phyloP scores from a whole-genome alignment of 2,888 invertebrate genomes.

The Drosophila heteroneura region DNA sequence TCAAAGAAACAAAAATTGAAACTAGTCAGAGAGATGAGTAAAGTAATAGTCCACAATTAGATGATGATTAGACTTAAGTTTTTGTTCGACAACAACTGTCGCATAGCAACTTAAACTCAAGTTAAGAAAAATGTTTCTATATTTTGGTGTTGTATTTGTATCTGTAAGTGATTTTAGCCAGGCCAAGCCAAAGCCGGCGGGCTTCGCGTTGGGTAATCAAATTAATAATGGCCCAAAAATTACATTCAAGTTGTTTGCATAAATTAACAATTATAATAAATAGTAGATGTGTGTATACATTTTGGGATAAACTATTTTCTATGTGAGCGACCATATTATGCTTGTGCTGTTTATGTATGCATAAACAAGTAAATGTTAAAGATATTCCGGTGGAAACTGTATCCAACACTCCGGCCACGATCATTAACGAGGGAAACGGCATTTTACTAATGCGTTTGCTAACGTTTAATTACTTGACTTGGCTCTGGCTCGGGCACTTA shows the following conservation, averaged over 20 bases:
- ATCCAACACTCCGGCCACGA: slow-evolving; percentile 35
- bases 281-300: slow-evolving; percentile 10
- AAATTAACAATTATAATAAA: slow-evolving; percentile 81
- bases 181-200: slow-evolving; percentile 23
- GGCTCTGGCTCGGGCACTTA: slow-evolving; percentile 8
- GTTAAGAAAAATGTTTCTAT: not conserved
- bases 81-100: not conserved
- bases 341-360: slow-evolving; percentile 36
- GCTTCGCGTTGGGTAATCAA: slow-evolving; percentile 73
- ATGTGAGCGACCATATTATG: slow-evolving; percentile 35
- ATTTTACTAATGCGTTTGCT: slow-evolving; percentile 48
- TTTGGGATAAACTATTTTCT: slow-evolving; percentile 42
- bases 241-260: slow-evolving; percentile 79
- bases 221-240: slow-evolving; percentile 77
- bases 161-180: slow-evolving; percentile 45
- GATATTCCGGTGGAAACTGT: slow-evolving; percentile 47
- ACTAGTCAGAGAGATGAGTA: not conserved
- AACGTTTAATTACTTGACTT: slow-evolving; percentile 31
- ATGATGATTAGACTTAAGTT: not conserved
- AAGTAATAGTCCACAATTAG: not conserved
- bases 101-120: not conserved
- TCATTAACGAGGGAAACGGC: slow-evolving; percentile 56
- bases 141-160: slow-evolving; percentile 21
- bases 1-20: not conserved
- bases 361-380: slow-evolving; percentile 43